A percentile compares a stretch with the other conserved stretches of the same genome.
Conservation (phyloP, 2,113 vertebrate species). For the Hippolais icterina region DNA sequence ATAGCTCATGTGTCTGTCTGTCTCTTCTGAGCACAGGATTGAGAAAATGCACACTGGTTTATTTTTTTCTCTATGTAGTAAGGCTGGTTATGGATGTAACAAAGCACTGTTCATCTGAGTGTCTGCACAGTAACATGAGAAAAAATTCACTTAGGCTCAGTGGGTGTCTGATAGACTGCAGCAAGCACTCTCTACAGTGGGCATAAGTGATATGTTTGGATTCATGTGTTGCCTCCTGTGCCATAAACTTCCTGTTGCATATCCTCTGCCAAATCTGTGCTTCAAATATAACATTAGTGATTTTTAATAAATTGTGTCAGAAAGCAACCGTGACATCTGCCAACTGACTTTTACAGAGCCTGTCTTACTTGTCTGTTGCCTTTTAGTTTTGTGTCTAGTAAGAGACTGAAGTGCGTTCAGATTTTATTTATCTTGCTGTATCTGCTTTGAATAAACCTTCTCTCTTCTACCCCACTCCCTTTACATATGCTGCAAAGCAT, state of each 20-base stretch:
- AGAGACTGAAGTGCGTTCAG: conserved; percentile 2
- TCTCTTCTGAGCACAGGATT: neutral
- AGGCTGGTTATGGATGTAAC: neutral
- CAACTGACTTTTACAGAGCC: neutral
- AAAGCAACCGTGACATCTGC: neutral
- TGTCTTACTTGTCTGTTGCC: neutral
- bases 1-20: conserved; percentile 15
- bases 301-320: neutral
- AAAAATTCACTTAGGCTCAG: neutral
- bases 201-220: neutral
- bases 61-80: neutral
- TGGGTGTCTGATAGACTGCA: neutral
- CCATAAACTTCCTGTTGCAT: neutral
- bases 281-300: neutral
- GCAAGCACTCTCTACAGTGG: neutral
- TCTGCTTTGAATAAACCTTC: conserved; percentile 20
- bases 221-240: neutral
- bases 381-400: neutral
- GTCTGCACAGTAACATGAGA: neutral
- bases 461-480: neutral
- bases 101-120: neutral
- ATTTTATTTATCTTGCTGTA: neutral
- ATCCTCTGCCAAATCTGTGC: neutral
- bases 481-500: neutral
- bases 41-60: neutral